Base-by-base conservation (phyloP, 2,113 vertebrate genomes). In the Corythaeola cristata region DNA sequence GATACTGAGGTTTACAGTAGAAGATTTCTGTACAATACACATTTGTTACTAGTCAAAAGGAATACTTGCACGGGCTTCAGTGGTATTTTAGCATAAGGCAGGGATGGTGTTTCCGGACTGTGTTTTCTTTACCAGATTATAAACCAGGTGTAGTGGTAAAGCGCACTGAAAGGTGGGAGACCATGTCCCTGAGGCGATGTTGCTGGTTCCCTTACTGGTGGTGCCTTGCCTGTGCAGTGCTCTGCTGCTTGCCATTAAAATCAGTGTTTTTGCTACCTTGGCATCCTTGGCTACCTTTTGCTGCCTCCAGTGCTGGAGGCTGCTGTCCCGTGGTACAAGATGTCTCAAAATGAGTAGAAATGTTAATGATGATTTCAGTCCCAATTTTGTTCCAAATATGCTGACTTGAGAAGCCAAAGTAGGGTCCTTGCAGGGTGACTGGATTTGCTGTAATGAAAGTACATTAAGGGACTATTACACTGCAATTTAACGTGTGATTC, bases 111-210 rank as follows among this genome's bases (percentile, higher is more conserved):
- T 96, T 79, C 66, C 58, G 63, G 60, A 15, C 15, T 32, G 0
- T 22, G 7, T 59, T 78, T 89, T 80, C 45, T 71, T 80, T 83
- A 32, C 10, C 7, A 35, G 45, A 3, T 77, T 53, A 8, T 60
- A 45, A 80, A 53, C 27, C 0, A 0, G 7, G 8, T 59, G 44
- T 75, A 66, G 49, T 44, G 21, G 24, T 41, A 35, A 91, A 91
- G 58, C 62, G 23, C 20, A 7, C 14, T 76, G 64, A 30, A 52
- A 67, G 12, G 21, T 52, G 55, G 35, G 58, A 83, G 37, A 15
- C 20, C 0, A 1, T 49, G 19, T 53, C 32, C 52, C 28, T 1
- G 18, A 82, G 49, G 28, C 0, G 0, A 15, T 52, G 66, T 53
- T 67, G 4, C 64, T 55, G 21, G 30, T 69, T 85, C 32, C n/a